Conservation (phyloP, 2,888 invertebrate species). For the Caenorhabditis becei region DNA sequence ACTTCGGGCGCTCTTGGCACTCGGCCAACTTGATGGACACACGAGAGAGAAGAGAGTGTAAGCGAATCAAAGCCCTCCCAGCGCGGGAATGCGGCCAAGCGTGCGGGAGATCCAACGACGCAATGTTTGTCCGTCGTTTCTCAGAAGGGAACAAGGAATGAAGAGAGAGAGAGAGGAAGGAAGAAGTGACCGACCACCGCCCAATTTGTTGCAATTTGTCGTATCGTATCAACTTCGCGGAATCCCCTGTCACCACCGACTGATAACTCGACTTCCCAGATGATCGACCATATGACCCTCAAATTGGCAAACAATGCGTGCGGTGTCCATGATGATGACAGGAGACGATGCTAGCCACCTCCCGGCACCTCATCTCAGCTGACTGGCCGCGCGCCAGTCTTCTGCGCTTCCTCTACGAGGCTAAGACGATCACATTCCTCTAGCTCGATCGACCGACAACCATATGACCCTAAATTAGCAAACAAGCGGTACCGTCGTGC, state of each 20-base stretch:
- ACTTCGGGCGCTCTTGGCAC: slow-evolving; percentile 55
- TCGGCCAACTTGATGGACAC: slow-evolving; percentile 55
- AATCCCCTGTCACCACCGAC: slow-evolving; percentile 4
- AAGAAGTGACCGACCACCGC: slow-evolving; percentile 22
- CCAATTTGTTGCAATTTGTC: slow-evolving; percentile 47
- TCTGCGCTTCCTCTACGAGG: slow-evolving; percentile 22
- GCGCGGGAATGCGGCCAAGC: slow-evolving; percentile 58
- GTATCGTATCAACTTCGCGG: slow-evolving; percentile 34
- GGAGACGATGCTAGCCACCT: slow-evolving; percentile 44
- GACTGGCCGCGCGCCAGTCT: slow-evolving; percentile 50
- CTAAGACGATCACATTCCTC: slow-evolving; percentile 57
- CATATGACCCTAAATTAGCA: slow-evolving; percentile 60
- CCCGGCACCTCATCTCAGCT: slow-evolving; percentile 60
- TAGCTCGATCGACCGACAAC: slow-evolving; percentile 35
- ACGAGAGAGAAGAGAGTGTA: slow-evolving; percentile 15
- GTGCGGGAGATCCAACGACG: slow-evolving; percentile 53
- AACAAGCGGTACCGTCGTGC: slow-evolving; percentile 42
- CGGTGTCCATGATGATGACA: slow-evolving; percentile 17
- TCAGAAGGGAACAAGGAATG: slow-evolving; percentile 20
- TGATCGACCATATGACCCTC: slow-evolving; percentile 41
- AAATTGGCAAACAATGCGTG: slow-evolving; percentile 29
- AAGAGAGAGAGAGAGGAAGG: slow-evolving; percentile 4
- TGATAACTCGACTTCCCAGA: slow-evolving; percentile 38
- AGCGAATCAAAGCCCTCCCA: slow-evolving; percentile 54
- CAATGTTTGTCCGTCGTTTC: slow-evolving; percentile 48